Conservation (phyloP, 2,888 invertebrate species). For the Caenorhabditis drosophilae region DNA sequence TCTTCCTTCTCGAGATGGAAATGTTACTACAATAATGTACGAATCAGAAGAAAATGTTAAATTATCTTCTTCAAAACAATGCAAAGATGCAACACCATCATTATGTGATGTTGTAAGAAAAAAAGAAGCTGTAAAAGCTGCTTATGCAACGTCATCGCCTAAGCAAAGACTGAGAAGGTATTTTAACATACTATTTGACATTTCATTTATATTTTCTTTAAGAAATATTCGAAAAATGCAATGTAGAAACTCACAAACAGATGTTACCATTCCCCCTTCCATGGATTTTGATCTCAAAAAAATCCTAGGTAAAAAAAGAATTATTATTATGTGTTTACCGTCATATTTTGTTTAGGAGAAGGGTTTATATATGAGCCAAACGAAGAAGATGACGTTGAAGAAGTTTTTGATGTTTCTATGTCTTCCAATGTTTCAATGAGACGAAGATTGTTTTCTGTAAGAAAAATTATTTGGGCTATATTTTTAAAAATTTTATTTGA, state of each 20-base stretch:
- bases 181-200: neutral
- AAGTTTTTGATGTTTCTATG: conserved; percentile 29
- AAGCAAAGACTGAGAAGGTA: conserved; percentile 29
- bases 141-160: conserved; percentile 37
- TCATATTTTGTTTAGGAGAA: conserved; percentile 6
- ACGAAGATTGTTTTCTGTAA: conserved; percentile 7
- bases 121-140: conserved; percentile 27
- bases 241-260: conserved; percentile 32
- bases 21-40: conserved; percentile 16
- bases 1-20: conserved; percentile 25
- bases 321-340: neutral
- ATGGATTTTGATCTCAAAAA: conserved; percentile 33
- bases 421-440: conserved; percentile 22
- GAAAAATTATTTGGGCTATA: neutral
- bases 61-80: neutral
- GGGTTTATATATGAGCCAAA: conserved; percentile 11
- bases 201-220: conserved; percentile 10
- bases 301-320: conserved; percentile 23
- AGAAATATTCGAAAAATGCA: conserved; percentile 23
- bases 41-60: conserved; percentile 5
- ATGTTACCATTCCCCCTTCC: conserved; percentile 36
- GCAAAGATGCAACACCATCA: conserved; percentile 16
- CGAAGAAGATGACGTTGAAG: conserved; percentile 27
- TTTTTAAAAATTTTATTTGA: neutral
- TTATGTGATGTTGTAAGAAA: conserved; percentile 21